phyloP scores from a whole-genome alignment of 2,113 vertebrate genomes.

The Lampris incognitus region DNA sequence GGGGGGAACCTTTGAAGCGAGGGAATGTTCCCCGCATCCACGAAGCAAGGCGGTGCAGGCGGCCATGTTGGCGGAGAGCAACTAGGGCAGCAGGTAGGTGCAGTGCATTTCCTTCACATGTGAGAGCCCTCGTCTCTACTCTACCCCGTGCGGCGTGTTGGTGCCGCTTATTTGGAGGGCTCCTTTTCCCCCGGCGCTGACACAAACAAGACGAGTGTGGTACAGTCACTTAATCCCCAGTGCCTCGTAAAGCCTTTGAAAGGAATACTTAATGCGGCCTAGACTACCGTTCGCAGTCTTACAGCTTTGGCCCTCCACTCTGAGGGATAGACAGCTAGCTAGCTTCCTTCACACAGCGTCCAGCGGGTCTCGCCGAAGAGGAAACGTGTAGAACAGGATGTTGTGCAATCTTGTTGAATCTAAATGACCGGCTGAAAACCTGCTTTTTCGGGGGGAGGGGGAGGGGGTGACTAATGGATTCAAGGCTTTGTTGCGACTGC shows the following conservation, averaged over 20 bases:
- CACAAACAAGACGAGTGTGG: conserved; percentile 75
- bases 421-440: conserved; percentile 60
- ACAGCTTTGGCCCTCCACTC: conserved; percentile 50
- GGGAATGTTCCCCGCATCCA: conserved; percentile 70
- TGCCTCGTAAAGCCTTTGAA: conserved; percentile 76
- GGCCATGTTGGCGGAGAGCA: conserved; percentile 76
- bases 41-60: conserved; percentile 63
- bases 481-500: conserved; percentile 51
- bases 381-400: conserved; percentile 53
- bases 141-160: conserved; percentile 43
- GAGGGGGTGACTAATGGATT: conserved; percentile 58
- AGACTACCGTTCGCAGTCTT: conserved; percentile 71
- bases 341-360: conserved; percentile 37
- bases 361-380: conserved; percentile 48
- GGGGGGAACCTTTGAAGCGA: conserved; percentile 77
- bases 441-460: neutral
- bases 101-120: conserved; percentile 38
- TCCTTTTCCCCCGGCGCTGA: conserved; percentile 62
- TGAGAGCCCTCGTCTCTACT: conserved; percentile 57
- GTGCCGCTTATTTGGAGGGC: conserved; percentile 69
- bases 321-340: conserved; percentile 49
- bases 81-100: conserved; percentile 60
- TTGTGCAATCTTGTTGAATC: conserved; percentile 55
- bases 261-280: conserved; percentile 73
- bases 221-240: conserved; percentile 71